Base-by-base conservation (phyloP, 2,888 invertebrate species). In the Teinopalpus imperialis region DNA sequence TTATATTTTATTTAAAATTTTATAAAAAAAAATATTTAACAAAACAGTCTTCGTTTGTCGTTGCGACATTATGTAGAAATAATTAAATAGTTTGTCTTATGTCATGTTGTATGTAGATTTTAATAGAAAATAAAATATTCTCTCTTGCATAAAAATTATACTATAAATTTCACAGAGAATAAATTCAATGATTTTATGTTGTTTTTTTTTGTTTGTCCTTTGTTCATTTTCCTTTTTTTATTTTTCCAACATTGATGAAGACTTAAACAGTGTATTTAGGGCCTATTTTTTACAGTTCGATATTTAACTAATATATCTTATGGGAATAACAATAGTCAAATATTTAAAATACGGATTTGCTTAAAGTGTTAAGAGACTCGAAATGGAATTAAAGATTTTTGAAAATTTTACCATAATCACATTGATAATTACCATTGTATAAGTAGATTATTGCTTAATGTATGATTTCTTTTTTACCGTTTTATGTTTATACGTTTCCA, bases 1-100 rank as follows among this genome's bases (percentile, higher is more conserved):
- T 87, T 86, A 83, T 85, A 79, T 83, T 82, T 85, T 82, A 81
- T 83, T 83, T 83, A 60, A 73, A 78, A 71, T 64, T 61, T 70
- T 81, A 78, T 81, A 74, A 71, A 72, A 65, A 72, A 69, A 70
- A 32, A 23, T 76, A 76, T 76, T 76, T 80, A 79, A 75, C 68
- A 63, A 69, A 51, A 53, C 67, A 63, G 51, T 73, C 63, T 79
- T 75, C 63, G 65, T 74, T 80, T 74, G 81, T 83, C 80, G 83
- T 71, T 81, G 69, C 82, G 80, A 74, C 79, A 66, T 58, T 59
- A 47, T 56, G 48, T 68, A 69, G 66, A 70, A 67, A 66, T 66
- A 67, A 68, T 65, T 53, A 53, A 63, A 69, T 76, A 73, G 69
- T 70, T 71, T 70, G 61, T 74, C 74, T 71, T 75, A 72, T 61